Conservation (phyloP, 2,888 invertebrate genomes). For the Synergus umbraculus region DNA sequence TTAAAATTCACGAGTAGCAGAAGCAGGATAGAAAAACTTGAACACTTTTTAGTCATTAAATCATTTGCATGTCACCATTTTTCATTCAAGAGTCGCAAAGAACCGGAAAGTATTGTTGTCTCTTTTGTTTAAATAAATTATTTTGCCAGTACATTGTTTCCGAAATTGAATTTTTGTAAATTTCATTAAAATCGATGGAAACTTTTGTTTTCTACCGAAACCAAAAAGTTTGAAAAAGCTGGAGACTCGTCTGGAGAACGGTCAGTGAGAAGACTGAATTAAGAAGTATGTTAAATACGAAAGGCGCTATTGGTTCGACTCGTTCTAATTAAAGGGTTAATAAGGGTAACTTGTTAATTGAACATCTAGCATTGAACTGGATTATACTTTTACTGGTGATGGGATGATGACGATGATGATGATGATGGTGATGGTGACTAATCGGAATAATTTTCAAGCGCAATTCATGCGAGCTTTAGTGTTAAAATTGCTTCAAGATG, state of each 20-base stretch:
- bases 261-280: constrained; percentile 47
- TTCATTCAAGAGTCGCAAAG: too few relatives aligned
- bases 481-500: neutral
- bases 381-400: neutral
- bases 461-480: constrained; percentile 1
- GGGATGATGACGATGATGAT: neutral
- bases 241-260: constrained; percentile 41
- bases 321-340: constrained; percentile 66
- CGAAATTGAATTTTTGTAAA: neutral
- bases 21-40: neutral
- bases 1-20: neutral
- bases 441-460: constrained; percentile 20
- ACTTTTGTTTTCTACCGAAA: neutral
- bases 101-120: too few relatives aligned
- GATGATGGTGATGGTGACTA: constrained; percentile 31
- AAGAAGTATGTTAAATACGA: constrained; percentile 46
- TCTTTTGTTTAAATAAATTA: too few relatives aligned
- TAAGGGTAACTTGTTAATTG: constrained; percentile 64
- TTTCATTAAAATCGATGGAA: neutral
- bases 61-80: too few relatives aligned
- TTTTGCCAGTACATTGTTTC: too few relatives aligned
- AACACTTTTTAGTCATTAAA: too few relatives aligned
- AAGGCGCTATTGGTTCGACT: constrained; percentile 54
- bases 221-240: constrained; percentile 15
- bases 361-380: constrained; percentile 42